Evolutionary conservation across 2,113 vertebrate genomes (phyloP).

Genomic region (Stegostoma tigrinum): DNA sequence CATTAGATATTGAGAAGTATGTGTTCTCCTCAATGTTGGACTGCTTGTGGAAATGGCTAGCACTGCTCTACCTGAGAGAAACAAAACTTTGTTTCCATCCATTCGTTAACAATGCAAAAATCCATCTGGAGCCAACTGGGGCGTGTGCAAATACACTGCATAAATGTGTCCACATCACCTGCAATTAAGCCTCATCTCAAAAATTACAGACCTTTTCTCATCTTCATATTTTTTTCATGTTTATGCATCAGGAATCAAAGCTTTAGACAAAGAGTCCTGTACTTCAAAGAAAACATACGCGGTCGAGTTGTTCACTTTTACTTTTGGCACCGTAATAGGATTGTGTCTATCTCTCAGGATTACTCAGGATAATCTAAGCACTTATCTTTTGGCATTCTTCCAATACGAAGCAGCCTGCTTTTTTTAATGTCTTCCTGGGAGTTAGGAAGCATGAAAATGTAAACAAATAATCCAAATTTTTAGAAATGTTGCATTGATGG

Average conservation of each 20-base stretch:
- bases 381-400: not conserved
- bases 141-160: not conserved
- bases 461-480: slow-evolving; percentile 19
- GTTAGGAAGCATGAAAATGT: not conserved
- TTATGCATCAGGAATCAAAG: not conserved
- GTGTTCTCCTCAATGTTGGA: not conserved
- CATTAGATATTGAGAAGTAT: slow-evolving; percentile 1
- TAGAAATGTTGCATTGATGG: not conserved
- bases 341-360: not conserved
- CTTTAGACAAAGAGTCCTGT: not conserved
- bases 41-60: not conserved
- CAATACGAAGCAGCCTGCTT: slow-evolving; percentile 1
- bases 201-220: not conserved
- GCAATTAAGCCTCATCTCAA: not conserved
- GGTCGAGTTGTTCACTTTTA: not conserved
- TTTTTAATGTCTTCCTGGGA: slow-evolving; percentile 7
- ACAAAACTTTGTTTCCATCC: not conserved
- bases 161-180: not conserved
- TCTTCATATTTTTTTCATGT: not conserved
- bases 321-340: not conserved
- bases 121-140: not conserved
- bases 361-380: not conserved
- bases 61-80: not conserved
- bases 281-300: not conserved
- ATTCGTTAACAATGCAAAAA: not conserved